Evolutionary conservation across 1,140 invertebrate species (phyloP), one percentile per base, ranked within the genome.

Genomic region (Berghia stephanieae): DNA sequence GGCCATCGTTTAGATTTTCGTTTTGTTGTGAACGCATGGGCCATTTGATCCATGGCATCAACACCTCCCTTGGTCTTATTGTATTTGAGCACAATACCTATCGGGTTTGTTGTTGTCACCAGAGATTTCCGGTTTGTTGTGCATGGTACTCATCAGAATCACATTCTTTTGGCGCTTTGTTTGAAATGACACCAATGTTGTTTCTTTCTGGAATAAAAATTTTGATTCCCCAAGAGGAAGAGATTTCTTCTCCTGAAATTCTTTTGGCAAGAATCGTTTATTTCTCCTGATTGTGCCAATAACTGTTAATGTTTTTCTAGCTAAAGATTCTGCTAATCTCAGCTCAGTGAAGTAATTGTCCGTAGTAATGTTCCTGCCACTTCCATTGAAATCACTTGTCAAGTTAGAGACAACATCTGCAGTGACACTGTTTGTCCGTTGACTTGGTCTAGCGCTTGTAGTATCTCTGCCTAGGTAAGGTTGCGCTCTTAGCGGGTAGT

Each of bases 21-120:
- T 75, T 78, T 40, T 27, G 52, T 76, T 16, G 80, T 80, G 66
- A 79, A 81, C n/a, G 52, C 75, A 67, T 36, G 42, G 43, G 77
- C 67, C 49, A 81, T 42, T 44, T 80, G 49, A 72, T 84, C 81
- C 24, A 90, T 71, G 8, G 80, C 85, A 77, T 91, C 90, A 1
- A 91, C 89, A 49, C 86, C 89, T 40, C 87, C 86, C 85, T 91
- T 91, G 2, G 86, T 88, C 40, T 75, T 76, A 80, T 89, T 89
- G 80, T 91, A 91, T 52, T 82, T 82, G 8, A 79, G 55, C 46
- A 90, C 84, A 43, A 91, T 90, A 27, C 89, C 82, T 42, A n/a
- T n/a, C n/a, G n/a, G 89, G 89, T 78, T 90, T 90, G n/a, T 63
- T 21, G 24, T 6, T 24, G 10, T 31, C 57, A 24, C n/a, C 8